Evolutionary conservation across 2,797 vertebrate genomes (phyloP).

Genomic region (Gallinago stenura): DNA sequence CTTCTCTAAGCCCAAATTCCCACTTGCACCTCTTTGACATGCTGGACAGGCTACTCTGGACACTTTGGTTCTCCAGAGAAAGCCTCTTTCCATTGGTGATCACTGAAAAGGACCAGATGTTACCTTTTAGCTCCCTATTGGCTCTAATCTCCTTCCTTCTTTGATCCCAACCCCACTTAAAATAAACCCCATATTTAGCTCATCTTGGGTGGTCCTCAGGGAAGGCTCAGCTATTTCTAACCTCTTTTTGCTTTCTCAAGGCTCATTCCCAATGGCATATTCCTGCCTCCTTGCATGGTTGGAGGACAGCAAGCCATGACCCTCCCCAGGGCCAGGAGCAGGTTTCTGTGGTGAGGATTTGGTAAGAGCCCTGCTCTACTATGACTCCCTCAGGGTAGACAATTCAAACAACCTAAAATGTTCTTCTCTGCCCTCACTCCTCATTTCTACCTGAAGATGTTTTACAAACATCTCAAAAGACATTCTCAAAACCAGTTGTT

Average conservation of each 20-base stretch:
- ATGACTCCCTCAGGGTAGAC: fast-evolving
- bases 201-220: conserved; percentile 72
- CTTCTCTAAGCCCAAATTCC: background rate
- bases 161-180: conserved; percentile 69
- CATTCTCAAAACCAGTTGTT: background rate
- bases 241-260: conserved; percentile 52
- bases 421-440: background rate
- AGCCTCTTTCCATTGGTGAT: conserved; percentile 57
- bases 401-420: background rate
- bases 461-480: background rate
- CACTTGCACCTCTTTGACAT: background rate
- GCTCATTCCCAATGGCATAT: background rate
- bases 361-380: background rate
- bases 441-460: background rate
- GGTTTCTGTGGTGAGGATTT: background rate
- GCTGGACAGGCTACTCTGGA: background rate
- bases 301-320: conserved; percentile 53
- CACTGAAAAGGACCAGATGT: conserved; percentile 66
- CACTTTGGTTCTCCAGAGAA: conserved; percentile 13
- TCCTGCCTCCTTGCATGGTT: conserved; percentile 39
- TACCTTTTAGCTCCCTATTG: conserved; percentile 73
- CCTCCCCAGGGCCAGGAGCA: background rate
- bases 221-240: conserved; percentile 68
- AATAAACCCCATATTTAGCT: conserved; percentile 70
- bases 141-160: conserved; percentile 72